Conservation (phyloP, 2,113 vertebrate species). For the Stigmatopora argus region DNA sequence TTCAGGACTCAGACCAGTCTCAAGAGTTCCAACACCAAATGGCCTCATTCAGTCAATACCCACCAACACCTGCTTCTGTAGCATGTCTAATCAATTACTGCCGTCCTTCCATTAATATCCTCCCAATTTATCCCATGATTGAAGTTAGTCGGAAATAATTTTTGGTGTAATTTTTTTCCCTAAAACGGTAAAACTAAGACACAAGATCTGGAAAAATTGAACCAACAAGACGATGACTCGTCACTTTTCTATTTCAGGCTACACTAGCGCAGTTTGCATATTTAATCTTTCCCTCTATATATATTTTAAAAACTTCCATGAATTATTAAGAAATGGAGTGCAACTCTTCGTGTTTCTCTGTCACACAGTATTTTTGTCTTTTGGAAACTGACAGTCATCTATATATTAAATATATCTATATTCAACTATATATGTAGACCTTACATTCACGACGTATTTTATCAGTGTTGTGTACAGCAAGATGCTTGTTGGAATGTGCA, state of each 20-base stretch:
- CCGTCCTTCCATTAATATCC: too few relatives aligned
- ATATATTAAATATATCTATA: not conserved
- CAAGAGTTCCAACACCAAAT: too few relatives aligned
- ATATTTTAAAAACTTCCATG: slow-evolving; percentile 18
- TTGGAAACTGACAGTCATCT: slow-evolving; percentile 13
- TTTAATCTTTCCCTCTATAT: slow-evolving; percentile 39
- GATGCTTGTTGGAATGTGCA: not conserved
- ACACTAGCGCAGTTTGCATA: slow-evolving; percentile 29
- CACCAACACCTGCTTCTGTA: slow-evolving; percentile 22
- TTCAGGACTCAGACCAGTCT: too few relatives aligned
- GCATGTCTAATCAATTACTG: too few relatives aligned
- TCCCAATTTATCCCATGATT: not conserved
- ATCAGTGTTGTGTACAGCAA: not conserved
- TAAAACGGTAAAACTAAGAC: not conserved
- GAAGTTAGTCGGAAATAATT: not conserved
- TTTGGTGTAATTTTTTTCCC: not conserved
- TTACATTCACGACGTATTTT: not conserved
- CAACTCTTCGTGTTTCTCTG: slow-evolving; percentile 13
- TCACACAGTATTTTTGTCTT: slow-evolving; percentile 17
- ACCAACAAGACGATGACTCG: slow-evolving; percentile 1
- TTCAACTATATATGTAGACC: too few relatives aligned
- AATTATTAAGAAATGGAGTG: slow-evolving; percentile 42
- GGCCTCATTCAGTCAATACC: slow-evolving; percentile 44
- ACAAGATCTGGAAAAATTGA: not conserved
- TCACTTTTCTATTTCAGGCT: slow-evolving; percentile 22